A percentile compares a stretch with the other conserved stretches of the same genome.
Conservation (phyloP, 2,888 invertebrate genomes). For the Tinea semifulvella region DNA sequence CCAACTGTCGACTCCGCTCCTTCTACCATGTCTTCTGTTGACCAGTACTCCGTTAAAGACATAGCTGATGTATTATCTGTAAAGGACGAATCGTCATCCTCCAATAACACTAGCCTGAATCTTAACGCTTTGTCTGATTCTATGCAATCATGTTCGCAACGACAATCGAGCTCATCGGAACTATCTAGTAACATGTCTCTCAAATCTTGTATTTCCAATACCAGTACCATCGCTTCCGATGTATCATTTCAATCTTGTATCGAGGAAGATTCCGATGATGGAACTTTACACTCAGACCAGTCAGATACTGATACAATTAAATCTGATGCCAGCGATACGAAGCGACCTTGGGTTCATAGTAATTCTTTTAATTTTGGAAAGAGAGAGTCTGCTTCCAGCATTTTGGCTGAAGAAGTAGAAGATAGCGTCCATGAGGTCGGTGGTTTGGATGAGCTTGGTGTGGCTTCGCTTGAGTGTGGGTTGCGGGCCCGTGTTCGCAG, state of each 20-base stretch:
- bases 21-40: slow-evolving; percentile 38
- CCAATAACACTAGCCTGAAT: slow-evolving; percentile 33
- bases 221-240: slow-evolving; percentile 43
- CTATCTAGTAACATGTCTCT: slow-evolving; percentile 55
- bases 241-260: slow-evolving; percentile 49
- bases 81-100: slow-evolving; percentile 38
- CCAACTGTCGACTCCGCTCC: slow-evolving; percentile 26
- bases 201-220: slow-evolving; percentile 51
- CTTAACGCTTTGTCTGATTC: slow-evolving; percentile 42
- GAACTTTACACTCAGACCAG: slow-evolving; percentile 50
- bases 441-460: slow-evolving; percentile 46
- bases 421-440: slow-evolving; percentile 29
- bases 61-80: slow-evolving; percentile 52
- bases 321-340: slow-evolving; percentile 47
- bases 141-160: slow-evolving; percentile 38
- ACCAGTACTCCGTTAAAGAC: slow-evolving; percentile 53
- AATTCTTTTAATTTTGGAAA: slow-evolving; percentile 52
- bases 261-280: slow-evolving; percentile 41
- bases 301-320: slow-evolving; percentile 55
- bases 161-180: slow-evolving; percentile 56
- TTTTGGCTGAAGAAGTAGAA: slow-evolving; percentile 38
- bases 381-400: slow-evolving; percentile 20
- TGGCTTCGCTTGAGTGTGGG: slow-evolving; percentile 62
- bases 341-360: slow-evolving; percentile 56
- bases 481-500: slow-evolving; percentile 56